Percentiles rank a stretch among this genome's conserved stretches.
Evolutionary conservation across 2,888 invertebrate genomes (phyloP).

Genomic region (Pseudanteris insignis): DNA sequence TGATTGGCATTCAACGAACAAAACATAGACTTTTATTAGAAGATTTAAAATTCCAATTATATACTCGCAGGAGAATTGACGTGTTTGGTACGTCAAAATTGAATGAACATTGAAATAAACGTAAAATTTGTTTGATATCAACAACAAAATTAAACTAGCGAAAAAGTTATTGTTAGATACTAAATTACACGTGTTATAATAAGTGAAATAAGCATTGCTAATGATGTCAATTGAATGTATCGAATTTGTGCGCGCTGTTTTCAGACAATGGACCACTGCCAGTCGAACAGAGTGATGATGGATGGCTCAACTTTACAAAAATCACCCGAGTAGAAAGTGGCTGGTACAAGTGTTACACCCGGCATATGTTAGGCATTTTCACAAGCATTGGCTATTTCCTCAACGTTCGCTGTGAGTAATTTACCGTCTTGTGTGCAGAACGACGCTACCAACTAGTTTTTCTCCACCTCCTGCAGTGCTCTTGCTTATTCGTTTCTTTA

Average conservation of each 20-base stretch:
- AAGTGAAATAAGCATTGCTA: slow-evolving; percentile 16
- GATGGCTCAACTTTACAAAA: slow-evolving; percentile 85
- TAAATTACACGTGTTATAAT: too few species aligned
- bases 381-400: slow-evolving; percentile 91
- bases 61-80: too few species aligned
- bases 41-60: too few species aligned
- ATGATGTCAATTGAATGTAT: slow-evolving; percentile 33
- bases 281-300: slow-evolving; percentile 78
- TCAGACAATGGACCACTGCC: slow-evolving; percentile 64
- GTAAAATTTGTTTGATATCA: too few species aligned
- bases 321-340: slow-evolving; percentile 84
- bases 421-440: slow-evolving; percentile 32
- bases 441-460: slow-evolving; percentile 27
- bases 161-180: too few species aligned
- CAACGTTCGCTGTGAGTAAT: slow-evolving; percentile 84
- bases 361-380: slow-evolving; percentile 84
- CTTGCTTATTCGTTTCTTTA: slow-evolving; percentile 5
- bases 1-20: too few species aligned
- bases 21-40: too few species aligned
- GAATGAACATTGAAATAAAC: too few species aligned
- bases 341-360: slow-evolving; percentile 91
- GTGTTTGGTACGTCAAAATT: too few species aligned
- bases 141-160: too few species aligned
- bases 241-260: slow-evolving; percentile 47
- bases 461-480: slow-evolving; percentile 17